Percentiles rank a stretch among this genome's conserved stretches.
Evolutionary conservation across 2,888 invertebrate species (phyloP).

Genomic region (Thymelicus acteon): DNA sequence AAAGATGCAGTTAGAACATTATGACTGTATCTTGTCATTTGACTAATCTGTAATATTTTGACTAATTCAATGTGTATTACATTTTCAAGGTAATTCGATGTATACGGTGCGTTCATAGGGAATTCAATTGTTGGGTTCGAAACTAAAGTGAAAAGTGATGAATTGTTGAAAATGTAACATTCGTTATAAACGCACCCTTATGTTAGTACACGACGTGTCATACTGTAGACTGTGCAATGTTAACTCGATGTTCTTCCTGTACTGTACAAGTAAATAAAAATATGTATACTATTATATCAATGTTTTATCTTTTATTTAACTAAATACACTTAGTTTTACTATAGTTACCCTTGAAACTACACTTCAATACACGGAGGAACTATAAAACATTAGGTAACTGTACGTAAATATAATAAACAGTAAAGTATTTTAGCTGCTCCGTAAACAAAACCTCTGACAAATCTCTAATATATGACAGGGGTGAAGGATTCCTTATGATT

Average conservation of each 20-base stretch:
- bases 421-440: too few relatives aligned
- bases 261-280: conserved; percentile 33
- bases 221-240: conserved; percentile 2
- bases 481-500: too few relatives aligned
- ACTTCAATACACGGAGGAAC: neutral
- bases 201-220: neutral
- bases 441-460: too few relatives aligned
- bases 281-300: conserved; percentile 8
- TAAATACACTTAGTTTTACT: neutral
- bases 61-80: neutral
- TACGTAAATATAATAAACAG: too few relatives aligned
- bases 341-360: neutral
- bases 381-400: too few relatives aligned
- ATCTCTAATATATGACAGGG: too few relatives aligned
- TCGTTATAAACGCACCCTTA: conserved; percentile 12
- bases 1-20: too few relatives aligned
- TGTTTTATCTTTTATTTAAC: conserved; percentile 28
- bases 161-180: neutral
- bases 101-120: neutral
- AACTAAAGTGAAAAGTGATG: too few relatives aligned
- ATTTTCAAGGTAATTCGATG: too few relatives aligned
- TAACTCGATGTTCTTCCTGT: conserved; percentile 12
- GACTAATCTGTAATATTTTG: too few relatives aligned
- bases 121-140: neutral
- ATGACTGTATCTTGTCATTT: too few relatives aligned